Evolutionary conservation across 2,888 invertebrate genomes (phyloP), one percentile per base, ranked within the genome.

Genomic region (Spilosoma lubricipeda): DNA sequence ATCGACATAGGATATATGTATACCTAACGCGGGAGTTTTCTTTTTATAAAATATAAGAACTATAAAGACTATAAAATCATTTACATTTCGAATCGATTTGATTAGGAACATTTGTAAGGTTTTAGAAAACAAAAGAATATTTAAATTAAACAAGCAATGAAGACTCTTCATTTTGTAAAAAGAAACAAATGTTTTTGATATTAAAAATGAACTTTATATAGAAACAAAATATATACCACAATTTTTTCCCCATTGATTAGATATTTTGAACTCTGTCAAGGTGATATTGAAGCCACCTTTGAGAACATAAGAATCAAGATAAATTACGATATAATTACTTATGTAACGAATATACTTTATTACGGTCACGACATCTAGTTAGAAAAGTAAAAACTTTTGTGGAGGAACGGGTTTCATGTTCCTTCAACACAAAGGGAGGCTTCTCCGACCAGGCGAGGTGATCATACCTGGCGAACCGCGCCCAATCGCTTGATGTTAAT

Each of bases 301-400:
- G 30, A 63, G 30, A 30, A 27, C 65, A 74, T n/a, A 69, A 70
- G 56, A 70, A 78, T 76, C 59, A 48, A 72, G 69, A 79, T 82
- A 75, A 75, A 75, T 72, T 69, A 42, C 64, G 48, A 63, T 71
- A 75, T 73, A 78, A 82, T 80, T 77, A 77, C 66, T 69, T 71
- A 64, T 68, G 69, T 75, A 77, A 73, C 71, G 67, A 74, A 74
- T 72, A 78, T 72, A 59, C 74, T 75, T 73, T 36, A 72, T 73
- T 20, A 20, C 78, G 79, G 76, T 82, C 78, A 82, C 48, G 52
- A 56, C 59, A 75, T 68, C 65, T 48, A 75, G 68, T 33, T 23
- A 23, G 7, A 68, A 23, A 52, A 36, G 1, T 39, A 11, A 7
- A 36, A 39, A 11, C 39, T 39, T 39, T 39, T 39, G 39, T 11